Percentiles rank a stretch among this genome's conserved stretches.
phyloP scores from a whole-genome alignment of 35 echinoderm and acorn worm genomes.

The Acanthaster planci region DNA sequence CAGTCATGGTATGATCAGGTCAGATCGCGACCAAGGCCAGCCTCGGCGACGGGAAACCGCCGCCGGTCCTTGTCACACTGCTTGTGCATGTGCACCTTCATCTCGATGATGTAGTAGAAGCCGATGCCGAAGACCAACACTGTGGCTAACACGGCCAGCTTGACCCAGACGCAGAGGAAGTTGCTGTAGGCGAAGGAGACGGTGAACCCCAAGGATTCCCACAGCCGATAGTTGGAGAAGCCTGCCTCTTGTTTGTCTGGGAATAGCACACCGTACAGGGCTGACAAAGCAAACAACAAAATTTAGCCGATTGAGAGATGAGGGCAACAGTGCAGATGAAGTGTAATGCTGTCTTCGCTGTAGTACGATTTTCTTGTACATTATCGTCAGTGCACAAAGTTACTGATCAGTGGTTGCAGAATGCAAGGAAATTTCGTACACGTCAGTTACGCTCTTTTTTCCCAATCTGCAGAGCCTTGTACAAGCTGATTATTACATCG shows the following conservation, averaged over 20 bases:
- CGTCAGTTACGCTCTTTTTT: too few relatives aligned
- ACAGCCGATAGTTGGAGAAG: slow-evolving; percentile 91
- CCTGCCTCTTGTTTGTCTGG: slow-evolving; percentile 65
- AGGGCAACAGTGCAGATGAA: too few relatives aligned
- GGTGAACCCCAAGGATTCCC: slow-evolving; percentile 87
- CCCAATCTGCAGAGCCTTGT: too few relatives aligned
- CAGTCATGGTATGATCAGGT: too few relatives aligned
- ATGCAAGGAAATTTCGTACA: too few relatives aligned
- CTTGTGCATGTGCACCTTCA: background rate
- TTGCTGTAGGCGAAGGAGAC: slow-evolving; percentile 93
- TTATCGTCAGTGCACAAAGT: too few relatives aligned
- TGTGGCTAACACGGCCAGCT: slow-evolving; percentile 67
- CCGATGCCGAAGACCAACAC: slow-evolving; percentile 56
- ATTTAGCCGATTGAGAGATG: background rate
- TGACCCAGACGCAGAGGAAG: slow-evolving; percentile 90
- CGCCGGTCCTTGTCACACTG: background rate
- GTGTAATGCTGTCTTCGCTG: too few relatives aligned
- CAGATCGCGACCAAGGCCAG: too few relatives aligned
- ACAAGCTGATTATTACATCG: too few relatives aligned
- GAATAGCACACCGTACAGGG: slow-evolving; percentile 71
- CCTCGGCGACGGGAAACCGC: too few relatives aligned
- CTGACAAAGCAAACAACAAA: slow-evolving; percentile 46
- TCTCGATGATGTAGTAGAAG: slow-evolving; percentile 55
- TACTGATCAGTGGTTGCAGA: too few relatives aligned
- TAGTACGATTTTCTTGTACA: too few relatives aligned